Percentiles rank a stretch among this genome's conserved stretches.
Evolutionary conservation across 2,113 vertebrate genomes (phyloP).

Genomic region (Proterorhinus semilunaris): DNA sequence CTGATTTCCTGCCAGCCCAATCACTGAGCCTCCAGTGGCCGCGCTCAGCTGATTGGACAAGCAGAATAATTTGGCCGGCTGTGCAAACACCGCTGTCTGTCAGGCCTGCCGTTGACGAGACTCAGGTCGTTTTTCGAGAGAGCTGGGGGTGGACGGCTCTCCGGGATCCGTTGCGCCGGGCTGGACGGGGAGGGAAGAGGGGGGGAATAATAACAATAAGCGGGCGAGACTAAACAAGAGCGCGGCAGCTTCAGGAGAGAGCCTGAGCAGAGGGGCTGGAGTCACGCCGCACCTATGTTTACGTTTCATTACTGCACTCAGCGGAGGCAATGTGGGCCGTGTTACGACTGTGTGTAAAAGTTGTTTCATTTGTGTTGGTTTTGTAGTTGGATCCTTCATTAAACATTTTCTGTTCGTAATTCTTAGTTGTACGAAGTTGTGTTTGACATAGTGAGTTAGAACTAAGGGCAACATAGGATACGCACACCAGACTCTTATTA

Average conservation of each 20-base stretch:
- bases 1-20: constrained; percentile 99
- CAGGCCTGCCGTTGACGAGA: constrained; percentile 78
- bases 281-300: constrained; percentile 59
- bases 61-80: constrained; percentile 95
- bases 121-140: constrained; percentile 75
- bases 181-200: too few relatives aligned
- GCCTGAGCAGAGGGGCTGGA: constrained; percentile 59
- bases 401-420: not conserved
- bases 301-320: constrained; percentile 67
- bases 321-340: constrained; percentile 26
- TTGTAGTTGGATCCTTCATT: not conserved
- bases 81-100: constrained; percentile 92
- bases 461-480: too few relatives aligned
- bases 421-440: not conserved
- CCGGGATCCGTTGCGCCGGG: constrained; percentile 53
- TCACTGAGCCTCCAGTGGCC: constrained; percentile 92
- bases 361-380: not conserved
- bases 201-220: constrained; percentile 75
- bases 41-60: constrained; percentile 96
- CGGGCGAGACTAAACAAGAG: constrained; percentile 71
- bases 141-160: constrained; percentile 58
- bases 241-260: constrained; percentile 53
- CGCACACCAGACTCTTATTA: too few relatives aligned
- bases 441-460: not conserved
- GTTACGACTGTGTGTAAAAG: constrained; percentile 25